These are phyloP conservation scores for Heterodera carotae DNA, from an alignment of 1,140 invertebrate genomes.

Conservation along the genomic window DNA sequence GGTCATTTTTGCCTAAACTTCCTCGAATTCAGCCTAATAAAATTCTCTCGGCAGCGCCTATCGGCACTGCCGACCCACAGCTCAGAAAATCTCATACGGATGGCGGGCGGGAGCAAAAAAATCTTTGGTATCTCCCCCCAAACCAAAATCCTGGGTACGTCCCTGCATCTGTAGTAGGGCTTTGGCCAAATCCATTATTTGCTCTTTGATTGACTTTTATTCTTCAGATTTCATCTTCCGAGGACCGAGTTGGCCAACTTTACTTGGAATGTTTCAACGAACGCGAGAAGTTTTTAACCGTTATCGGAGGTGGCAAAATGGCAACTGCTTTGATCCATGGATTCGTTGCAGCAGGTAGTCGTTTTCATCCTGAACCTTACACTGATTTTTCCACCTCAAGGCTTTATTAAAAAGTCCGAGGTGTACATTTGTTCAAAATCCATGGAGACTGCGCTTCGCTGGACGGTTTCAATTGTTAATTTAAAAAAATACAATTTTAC, in stretches of 20 bases:
- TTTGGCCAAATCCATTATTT: no score
- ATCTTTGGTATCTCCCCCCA: no score
- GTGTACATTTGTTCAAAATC: constrained; percentile 38
- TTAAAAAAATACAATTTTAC: background rate
- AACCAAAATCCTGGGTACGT: no score
- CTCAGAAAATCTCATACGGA: no score
- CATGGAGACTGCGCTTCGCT: constrained; percentile 35
- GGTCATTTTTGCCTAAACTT: no score
- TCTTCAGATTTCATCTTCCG: background rate
- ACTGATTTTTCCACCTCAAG: constrained; percentile 28
- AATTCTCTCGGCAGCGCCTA: no score
- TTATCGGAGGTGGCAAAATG: constrained; percentile 48
- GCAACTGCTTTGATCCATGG: constrained; percentile 42
- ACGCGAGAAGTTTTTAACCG: constrained; percentile 23
- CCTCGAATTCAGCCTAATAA: no score
- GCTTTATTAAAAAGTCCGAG: constrained; percentile 34
- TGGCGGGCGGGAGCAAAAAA: no score
- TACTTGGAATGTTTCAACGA: constrained; percentile 34
- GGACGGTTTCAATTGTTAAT: constrained; percentile 24
- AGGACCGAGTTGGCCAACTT: background rate
- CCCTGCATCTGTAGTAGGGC: no score
- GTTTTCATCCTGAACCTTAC: background rate
- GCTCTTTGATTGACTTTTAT: no score
- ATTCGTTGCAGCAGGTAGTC: constrained; percentile 42
- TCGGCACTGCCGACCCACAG: no score